These are phyloP conservation scores for Mustela lutreola DNA, from an alignment of 2,113 vertebrate genomes.

Conservation along the genomic window DNA sequence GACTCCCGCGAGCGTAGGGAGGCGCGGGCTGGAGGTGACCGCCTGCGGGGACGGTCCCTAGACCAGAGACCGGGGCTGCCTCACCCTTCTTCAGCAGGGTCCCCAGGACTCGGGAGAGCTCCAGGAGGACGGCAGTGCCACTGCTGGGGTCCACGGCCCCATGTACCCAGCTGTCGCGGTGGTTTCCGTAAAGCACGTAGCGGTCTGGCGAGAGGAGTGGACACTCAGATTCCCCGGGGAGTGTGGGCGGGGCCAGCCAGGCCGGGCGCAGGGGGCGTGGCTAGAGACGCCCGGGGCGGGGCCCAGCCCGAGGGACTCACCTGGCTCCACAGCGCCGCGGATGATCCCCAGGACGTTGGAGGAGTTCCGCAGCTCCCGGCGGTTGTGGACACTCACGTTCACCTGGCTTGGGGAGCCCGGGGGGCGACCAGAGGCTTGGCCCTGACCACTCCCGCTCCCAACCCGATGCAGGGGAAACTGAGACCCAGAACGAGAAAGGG, in stretches of 20 bases:
- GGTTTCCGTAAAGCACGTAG: conserved; percentile 95
- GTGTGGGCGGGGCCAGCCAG: background rate
- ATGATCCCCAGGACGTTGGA: conserved; percentile 95
- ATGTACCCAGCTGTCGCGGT: conserved; percentile 95
- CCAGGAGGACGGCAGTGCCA: conserved; percentile 93
- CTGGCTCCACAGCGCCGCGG: conserved; percentile 92
- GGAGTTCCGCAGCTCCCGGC: conserved; percentile 85
- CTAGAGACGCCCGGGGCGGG: background rate
- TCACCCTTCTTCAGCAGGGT: conserved; percentile 92
- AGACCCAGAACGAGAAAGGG: background rate
- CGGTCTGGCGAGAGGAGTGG: conserved; percentile 86
- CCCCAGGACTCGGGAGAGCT: conserved; percentile 91
- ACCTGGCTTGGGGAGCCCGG: conserved; percentile 87
- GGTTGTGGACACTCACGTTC: conserved; percentile 89
- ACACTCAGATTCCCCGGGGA: background rate
- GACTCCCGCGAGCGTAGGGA: background rate
- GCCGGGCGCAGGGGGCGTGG: background rate
- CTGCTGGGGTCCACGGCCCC: conserved; percentile 95
- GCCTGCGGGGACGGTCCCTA: background rate
- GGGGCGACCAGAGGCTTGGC: background rate
- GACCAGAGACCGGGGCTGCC: background rate
- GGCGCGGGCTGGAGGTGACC: background rate
- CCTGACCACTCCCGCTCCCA: background rate
- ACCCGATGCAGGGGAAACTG: background rate
- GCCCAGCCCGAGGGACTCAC: conserved; percentile 81